A percentile compares a stretch with the other conserved stretches of the same genome.
phyloP scores from a whole-genome alignment of 2,888 invertebrate species.

The Parelbella ahira region DNA sequence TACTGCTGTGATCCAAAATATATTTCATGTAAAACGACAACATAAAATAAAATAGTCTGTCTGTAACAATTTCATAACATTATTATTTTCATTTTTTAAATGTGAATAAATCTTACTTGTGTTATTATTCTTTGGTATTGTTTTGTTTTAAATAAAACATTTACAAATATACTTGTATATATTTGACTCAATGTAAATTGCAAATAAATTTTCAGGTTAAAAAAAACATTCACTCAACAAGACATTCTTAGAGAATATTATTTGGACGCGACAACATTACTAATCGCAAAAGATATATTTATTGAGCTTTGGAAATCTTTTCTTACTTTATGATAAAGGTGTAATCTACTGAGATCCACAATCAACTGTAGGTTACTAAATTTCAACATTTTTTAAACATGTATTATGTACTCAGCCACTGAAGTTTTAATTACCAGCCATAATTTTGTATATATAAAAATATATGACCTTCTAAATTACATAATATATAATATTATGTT shows the following conservation, averaged over 20 bases:
- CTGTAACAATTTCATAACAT: constrained; percentile 3
- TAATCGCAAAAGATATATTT: constrained; percentile 38
- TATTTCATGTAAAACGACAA: no score
- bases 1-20: no score
- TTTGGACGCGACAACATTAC: constrained; percentile 43
- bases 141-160: constrained; percentile 8
- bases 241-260: constrained; percentile 67
- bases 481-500: no score
- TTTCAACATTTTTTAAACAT: constrained; percentile 27
- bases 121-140: constrained; percentile 21
- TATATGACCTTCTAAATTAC: no score
- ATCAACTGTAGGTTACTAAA: constrained; percentile 76
- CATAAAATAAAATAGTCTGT: neutral
- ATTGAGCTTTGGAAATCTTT: constrained; percentile 62
- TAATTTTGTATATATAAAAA: no score
- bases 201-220: constrained; percentile 26
- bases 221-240: constrained; percentile 43
- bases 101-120: constrained; percentile 3
- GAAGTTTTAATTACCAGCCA: no score
- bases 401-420: neutral
- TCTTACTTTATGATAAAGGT: constrained; percentile 48
- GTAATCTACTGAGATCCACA: constrained; percentile 74
- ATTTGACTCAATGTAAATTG: no score
- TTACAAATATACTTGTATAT: constrained; percentile 6
- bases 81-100: neutral